Evolutionary conservation across 1,140 invertebrate species (phyloP).

Genomic region (Meloidogyne chitwoodi): DNA sequence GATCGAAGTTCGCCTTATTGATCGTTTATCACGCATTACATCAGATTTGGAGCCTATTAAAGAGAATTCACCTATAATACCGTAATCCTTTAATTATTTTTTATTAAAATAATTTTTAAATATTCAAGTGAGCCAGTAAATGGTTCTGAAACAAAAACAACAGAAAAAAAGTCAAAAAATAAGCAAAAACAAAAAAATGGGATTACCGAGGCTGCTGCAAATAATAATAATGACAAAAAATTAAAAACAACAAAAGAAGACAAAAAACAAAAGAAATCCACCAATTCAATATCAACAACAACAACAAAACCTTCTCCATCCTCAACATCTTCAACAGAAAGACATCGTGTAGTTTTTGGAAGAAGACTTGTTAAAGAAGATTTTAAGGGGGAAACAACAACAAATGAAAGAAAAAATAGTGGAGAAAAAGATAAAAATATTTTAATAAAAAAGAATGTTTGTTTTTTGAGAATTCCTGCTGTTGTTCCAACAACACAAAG

Average conservation of each 20-base stretch:
- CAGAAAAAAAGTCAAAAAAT: neutral
- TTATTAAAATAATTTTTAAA: neutral
- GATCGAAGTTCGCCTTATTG: slow-evolving; percentile 41
- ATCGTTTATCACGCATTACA: slow-evolving; percentile 1
- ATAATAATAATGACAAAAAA: neutral
- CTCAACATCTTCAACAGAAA: neutral
- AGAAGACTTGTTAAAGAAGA: slow-evolving; percentile 7
- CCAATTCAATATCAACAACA: neutral
- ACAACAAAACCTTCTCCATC: neutral
- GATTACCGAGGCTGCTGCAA: neutral
- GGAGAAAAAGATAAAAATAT: neutral
- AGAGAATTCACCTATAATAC: neutral
- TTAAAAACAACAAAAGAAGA: neutral
- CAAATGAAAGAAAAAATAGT: neutral
- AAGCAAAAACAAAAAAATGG: slow-evolving; percentile 1
- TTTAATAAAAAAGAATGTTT: neutral
- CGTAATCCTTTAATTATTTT: neutral
- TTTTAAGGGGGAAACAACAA: neutral
- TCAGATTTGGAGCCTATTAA: neutral
- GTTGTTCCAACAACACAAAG: slow-evolving; percentile 9
- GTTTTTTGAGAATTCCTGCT: neutral
- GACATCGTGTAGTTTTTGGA: slow-evolving; percentile 5
- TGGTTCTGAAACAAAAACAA: neutral
- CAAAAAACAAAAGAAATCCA: neutral
- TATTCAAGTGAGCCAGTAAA: neutral